A percentile compares a stretch with the other conserved stretches of the same genome.
Conservation (phyloP, 2,797 vertebrate genomes). For the Heterohyrax brucei region DNA sequence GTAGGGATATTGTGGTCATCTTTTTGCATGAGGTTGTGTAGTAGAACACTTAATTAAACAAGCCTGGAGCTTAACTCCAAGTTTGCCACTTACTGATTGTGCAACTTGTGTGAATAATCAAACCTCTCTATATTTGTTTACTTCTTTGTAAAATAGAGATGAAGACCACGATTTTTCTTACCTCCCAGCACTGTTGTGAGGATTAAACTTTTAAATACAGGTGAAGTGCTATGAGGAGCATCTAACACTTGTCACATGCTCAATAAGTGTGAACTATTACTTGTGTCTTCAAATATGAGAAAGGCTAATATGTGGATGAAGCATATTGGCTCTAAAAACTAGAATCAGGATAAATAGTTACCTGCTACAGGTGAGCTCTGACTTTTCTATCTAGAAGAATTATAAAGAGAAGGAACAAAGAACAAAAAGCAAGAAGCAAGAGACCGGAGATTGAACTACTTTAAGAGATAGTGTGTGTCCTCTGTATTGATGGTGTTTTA, state of each 20-base stretch:
- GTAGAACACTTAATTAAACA: background rate
- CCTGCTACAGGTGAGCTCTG: background rate
- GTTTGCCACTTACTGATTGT: background rate
- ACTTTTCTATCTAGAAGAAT: background rate
- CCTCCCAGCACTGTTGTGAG: no score
- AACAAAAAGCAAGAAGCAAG: background rate
- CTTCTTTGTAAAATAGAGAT: background rate
- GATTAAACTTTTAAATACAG: no score
- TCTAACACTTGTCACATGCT: background rate
- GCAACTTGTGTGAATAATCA: background rate
- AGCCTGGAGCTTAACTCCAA: background rate
- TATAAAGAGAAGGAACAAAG: background rate
- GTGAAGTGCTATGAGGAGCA: background rate
- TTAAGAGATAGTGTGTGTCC: background rate
- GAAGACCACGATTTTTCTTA: no score
- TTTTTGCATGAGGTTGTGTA: no score
- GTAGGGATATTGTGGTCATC: fast-evolving
- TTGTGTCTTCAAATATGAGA: background rate
- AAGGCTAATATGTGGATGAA: background rate
- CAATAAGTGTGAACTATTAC: background rate
- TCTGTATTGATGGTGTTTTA: background rate
- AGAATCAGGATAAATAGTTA: background rate
- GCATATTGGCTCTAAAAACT: background rate
- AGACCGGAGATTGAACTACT: background rate
- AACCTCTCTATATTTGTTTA: background rate